phyloP scores from a whole-genome alignment of 2,888 invertebrate species.

The Drosophila mayaguana region DNA sequence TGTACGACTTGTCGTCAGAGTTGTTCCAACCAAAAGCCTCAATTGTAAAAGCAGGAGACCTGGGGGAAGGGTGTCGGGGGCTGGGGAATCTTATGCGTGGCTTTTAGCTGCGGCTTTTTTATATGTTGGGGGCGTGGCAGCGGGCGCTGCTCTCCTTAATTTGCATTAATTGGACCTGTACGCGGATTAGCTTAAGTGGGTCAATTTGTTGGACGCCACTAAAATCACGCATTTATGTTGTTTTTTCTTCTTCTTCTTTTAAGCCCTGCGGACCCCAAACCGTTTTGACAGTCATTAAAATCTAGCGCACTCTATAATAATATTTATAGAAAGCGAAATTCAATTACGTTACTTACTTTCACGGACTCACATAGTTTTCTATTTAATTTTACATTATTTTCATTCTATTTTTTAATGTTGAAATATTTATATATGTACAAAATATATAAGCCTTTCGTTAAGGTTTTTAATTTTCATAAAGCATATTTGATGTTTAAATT shows the following conservation, averaged over 20 bases:
- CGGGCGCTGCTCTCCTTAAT: constrained; percentile 37
- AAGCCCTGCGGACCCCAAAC: background rate
- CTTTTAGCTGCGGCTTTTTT: constrained; percentile 30
- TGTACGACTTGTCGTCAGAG: constrained; percentile 66
- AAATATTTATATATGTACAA: background rate
- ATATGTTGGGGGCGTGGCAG: background rate
- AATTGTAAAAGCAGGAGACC: constrained; percentile 11
- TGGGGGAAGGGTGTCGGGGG: no score
- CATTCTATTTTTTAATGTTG: background rate
- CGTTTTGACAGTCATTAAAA: constrained; percentile 3
- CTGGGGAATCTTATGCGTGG: constrained; percentile 53
- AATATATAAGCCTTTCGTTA: background rate
- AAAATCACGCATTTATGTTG: constrained; percentile 7
- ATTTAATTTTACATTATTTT: background rate
- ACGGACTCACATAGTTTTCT: background rate
- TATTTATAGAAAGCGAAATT: background rate
- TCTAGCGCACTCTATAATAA: background rate
- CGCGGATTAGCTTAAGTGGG: constrained; percentile 44
- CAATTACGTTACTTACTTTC: background rate
- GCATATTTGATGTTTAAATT: background rate
- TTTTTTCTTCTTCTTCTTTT: background rate
- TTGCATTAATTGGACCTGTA: constrained; percentile 62
- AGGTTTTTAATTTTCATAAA: background rate
- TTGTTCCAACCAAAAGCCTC: constrained; percentile 48
- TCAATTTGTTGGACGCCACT: constrained; percentile 33